Conservation (phyloP, 1,140 invertebrate genomes). For the Gonatopus flavifemur region DNA sequence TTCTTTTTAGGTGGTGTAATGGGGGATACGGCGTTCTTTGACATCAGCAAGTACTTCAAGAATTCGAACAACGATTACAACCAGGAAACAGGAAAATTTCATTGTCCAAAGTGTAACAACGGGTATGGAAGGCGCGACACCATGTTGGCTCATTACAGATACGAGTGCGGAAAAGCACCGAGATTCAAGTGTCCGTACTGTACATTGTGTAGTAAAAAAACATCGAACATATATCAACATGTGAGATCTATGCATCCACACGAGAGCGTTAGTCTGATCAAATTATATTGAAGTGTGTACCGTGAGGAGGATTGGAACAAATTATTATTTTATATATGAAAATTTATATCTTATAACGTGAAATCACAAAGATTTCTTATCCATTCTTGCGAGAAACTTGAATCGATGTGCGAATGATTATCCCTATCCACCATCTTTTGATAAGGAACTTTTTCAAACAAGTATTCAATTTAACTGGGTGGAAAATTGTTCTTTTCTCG, state of each 20-base stretch:
- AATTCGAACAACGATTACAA: constrained; percentile 42
- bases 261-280: constrained; percentile 41
- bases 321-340: too few species aligned
- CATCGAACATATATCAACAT: constrained; percentile 54
- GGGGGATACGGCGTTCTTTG: constrained; percentile 9
- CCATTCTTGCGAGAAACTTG: too few species aligned
- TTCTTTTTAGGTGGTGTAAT: constrained; percentile 47
- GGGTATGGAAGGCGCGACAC: constrained; percentile 52
- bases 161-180: constrained; percentile 65
- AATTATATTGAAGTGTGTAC: constrained; percentile 49
- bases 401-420: too few species aligned
- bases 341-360: too few species aligned
- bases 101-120: constrained; percentile 54
- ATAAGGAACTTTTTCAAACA: too few species aligned
- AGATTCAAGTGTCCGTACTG: constrained; percentile 63
- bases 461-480: too few species aligned
- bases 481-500: too few species aligned
- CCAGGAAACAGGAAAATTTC: constrained; percentile 48
- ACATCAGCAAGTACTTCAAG: constrained; percentile 22
- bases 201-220: constrained; percentile 49
- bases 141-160: constrained; percentile 54
- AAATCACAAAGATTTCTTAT: too few species aligned
- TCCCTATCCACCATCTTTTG: too few species aligned
- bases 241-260: constrained; percentile 46
- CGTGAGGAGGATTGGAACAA: too few species aligned